Evolutionary conservation across 92 coral and sea anemone species (phyloP), one percentile per base, ranked within the genome.

Genomic region (Zoanthus solanderi): DNA sequence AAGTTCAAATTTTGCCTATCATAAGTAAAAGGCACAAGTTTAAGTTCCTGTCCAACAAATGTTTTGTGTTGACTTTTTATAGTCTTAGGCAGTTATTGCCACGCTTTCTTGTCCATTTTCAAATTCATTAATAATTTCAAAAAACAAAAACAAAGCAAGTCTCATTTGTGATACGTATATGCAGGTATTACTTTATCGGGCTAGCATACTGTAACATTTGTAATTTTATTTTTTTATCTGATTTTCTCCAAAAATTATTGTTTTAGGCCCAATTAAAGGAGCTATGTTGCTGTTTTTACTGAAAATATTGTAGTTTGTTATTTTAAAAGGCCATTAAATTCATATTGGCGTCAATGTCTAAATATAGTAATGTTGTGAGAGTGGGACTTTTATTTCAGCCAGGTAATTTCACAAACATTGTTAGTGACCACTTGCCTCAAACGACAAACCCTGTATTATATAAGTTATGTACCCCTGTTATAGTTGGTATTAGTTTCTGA

Each of bases 201-300:
- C 31, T 65, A 65, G 16, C 71, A 65, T 65, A 65, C 71, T 65
- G 71, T 65, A 17, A 65, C 11, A 65, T 65, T 65, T 65, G 71
- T 65, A 65, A 65, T 65, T 65, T 65, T 5, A 60, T 9, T 65
- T 65, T 65, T 65, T 65, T 65, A 65, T 65, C 71, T 60, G 71
- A 65, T 65, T n/a, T 65, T 65, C 71, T 65, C 29, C 71, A 65
- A 65, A 65, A 65, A 61, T 61, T 16, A 63, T 65, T 65, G 71
- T 65, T 65, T 65, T 65, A 16, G 71, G 71, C 4, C 30, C 31
- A 65, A 65, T 65, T 17, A 37, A 32, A 17, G 13, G 54, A 46
- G 54, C 61, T 56, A 8, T 56, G 61, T 56, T 56, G 61, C 61
- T 56, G 61, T 56, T 56, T 9, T 9, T 9, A 56, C 15, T 56